These are phyloP conservation scores for Drosophila helvetica DNA, from an alignment of 2,888 invertebrate species.

Conservation along the genomic window DNA sequence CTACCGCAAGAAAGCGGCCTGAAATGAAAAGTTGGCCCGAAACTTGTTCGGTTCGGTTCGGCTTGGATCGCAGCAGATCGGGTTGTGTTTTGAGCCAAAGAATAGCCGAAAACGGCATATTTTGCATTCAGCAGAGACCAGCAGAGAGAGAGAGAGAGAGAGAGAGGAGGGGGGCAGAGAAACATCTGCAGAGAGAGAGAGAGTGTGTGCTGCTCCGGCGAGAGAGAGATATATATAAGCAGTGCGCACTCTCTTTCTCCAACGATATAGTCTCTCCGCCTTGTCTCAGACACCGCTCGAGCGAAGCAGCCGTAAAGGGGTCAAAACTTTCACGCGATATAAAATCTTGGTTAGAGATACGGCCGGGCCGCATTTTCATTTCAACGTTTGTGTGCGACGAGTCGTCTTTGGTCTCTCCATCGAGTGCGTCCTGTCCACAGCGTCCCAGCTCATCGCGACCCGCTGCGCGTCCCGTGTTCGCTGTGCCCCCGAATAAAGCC, in stretches of 20 bases:
- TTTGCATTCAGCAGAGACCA: slow-evolving; percentile 58
- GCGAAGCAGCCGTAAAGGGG: slow-evolving; percentile 82
- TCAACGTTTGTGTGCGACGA: slow-evolving; percentile 83
- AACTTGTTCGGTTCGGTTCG: slow-evolving; percentile 10
- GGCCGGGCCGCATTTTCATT: slow-evolving; percentile 84
- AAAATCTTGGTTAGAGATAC: slow-evolving; percentile 84
- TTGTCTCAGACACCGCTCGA: slow-evolving; percentile 45
- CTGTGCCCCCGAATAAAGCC: slow-evolving; percentile 23
- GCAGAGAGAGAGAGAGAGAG: neutral
- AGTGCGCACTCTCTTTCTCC: slow-evolving; percentile 10
- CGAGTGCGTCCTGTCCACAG: slow-evolving; percentile 33
- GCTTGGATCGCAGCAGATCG: slow-evolving; percentile 15
- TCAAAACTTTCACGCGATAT: slow-evolving; percentile 85
- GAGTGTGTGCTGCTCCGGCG: neutral
- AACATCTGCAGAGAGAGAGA: neutral
- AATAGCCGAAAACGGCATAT: slow-evolving; percentile 70
- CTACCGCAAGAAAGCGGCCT: slow-evolving; percentile 59
- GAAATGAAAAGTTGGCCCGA: slow-evolving; percentile 74
- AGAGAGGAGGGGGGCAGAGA: neutral
- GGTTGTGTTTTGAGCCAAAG: slow-evolving; percentile 34
- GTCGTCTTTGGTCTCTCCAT: slow-evolving; percentile 69
- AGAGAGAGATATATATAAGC: neutral
- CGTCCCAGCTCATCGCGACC: neutral
- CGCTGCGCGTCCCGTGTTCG: slow-evolving; percentile 32
- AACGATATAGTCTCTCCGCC: slow-evolving; percentile 39